A percentile compares a stretch with the other conserved stretches of the same genome.
Evolutionary conservation across 1,140 invertebrate species (phyloP).

Genomic region (Olivierus martensii): DNA sequence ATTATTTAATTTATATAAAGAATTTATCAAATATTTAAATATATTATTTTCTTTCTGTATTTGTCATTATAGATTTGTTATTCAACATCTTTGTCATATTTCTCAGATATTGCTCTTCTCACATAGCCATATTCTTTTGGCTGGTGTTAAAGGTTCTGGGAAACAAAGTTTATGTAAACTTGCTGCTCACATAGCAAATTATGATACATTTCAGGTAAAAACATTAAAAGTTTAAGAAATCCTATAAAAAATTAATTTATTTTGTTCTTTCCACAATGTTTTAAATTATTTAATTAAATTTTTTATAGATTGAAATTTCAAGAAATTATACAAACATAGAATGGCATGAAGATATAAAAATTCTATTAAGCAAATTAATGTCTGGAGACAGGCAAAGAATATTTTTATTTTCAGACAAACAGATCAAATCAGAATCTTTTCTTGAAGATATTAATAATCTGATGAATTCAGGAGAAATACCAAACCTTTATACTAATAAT

Average conservation of each 20-base stretch:
- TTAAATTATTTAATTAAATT: background rate
- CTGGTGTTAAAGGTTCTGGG: slow-evolving; percentile 84
- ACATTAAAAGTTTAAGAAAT: background rate
- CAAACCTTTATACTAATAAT: slow-evolving; percentile 74
- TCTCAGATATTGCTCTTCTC: slow-evolving; percentile 84
- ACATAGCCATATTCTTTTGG: slow-evolving; percentile 63
- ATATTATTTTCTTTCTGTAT: background rate
- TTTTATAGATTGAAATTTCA: slow-evolving; percentile 68
- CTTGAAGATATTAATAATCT: slow-evolving; percentile 89
- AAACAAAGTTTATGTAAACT: slow-evolving; percentile 76
- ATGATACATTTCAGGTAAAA: slow-evolving; percentile 57
- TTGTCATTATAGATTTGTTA: slow-evolving; percentile 60
- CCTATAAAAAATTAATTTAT: background rate
- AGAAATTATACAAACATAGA: slow-evolving; percentile 66
- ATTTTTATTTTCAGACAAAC: slow-evolving; percentile 74
- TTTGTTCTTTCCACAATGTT: background rate
- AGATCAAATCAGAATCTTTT: slow-evolving; percentile 88
- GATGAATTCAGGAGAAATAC: slow-evolving; percentile 83
- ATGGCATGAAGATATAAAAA: slow-evolving; percentile 83
- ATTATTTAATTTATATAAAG: background rate
- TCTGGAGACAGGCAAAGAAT: slow-evolving; percentile 69
- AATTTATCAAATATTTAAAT: background rate
- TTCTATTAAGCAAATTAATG: slow-evolving; percentile 61
- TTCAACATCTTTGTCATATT: slow-evolving; percentile 86
- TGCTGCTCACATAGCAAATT: slow-evolving; percentile 84